Evolutionary conservation across 2,113 vertebrate genomes (phyloP).

Genomic region (Chaetorhynchus papuensis): DNA sequence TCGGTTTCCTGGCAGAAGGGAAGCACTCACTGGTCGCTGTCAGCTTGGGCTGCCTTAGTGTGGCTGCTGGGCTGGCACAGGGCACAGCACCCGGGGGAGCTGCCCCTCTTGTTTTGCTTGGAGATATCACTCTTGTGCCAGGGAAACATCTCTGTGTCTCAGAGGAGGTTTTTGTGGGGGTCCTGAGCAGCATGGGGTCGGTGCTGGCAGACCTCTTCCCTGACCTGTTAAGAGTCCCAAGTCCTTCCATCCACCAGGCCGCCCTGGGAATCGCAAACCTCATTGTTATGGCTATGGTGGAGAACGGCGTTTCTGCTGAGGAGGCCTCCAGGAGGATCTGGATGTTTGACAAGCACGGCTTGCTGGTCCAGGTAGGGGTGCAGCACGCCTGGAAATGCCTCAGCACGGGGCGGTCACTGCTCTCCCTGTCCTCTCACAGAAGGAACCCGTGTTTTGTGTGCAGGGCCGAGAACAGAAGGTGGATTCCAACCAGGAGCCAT

Average conservation of each 20-base stretch:
- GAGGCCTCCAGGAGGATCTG: conserved; percentile 86
- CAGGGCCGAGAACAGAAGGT: conserved; percentile 79
- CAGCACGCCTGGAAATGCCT: accelerated
- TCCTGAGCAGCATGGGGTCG: not conserved
- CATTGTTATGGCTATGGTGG: conserved; percentile 94
- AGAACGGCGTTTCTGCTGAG: conserved; percentile 76
- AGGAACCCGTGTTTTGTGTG: not conserved
- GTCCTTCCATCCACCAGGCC: conserved; percentile 44
- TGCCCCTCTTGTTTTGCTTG: not conserved
- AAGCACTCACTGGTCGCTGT: accelerated
- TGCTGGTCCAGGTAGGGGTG: conserved; percentile 84
- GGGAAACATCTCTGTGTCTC: accelerated
- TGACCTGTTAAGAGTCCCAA: not conserved
- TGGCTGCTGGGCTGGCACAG: not conserved
- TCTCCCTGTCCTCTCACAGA: not conserved
- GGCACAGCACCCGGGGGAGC: not conserved
- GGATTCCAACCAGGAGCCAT: conserved; percentile 85
- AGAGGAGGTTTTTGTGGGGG: not conserved
- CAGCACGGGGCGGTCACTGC: accelerated
- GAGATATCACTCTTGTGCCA: accelerated
- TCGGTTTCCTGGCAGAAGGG: too few species aligned
- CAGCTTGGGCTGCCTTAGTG: not conserved
- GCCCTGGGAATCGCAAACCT: conserved; percentile 96
- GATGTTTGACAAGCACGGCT: conserved; percentile 93
- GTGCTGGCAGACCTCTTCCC: not conserved